These are phyloP conservation scores for Callosobruchus maculatus DNA, from an alignment of 2,888 invertebrate species.

Conservation along the genomic window DNA sequence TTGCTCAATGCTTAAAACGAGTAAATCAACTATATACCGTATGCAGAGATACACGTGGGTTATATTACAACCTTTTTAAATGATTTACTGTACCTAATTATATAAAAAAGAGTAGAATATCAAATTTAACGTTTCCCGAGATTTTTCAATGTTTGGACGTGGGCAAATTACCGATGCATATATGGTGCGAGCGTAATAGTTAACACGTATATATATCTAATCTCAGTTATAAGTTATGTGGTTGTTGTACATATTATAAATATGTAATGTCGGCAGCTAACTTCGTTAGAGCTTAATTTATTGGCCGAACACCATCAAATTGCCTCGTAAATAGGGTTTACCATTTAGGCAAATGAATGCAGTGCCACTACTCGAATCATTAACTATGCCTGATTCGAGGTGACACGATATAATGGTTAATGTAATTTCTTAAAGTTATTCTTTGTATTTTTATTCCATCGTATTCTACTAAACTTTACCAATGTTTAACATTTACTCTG, in stretches of 20 bases:
- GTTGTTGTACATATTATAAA: not conserved
- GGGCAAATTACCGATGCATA: not conserved
- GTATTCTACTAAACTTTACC: too few relatives aligned
- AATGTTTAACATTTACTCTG: too few relatives aligned
- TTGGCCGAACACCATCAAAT: not conserved
- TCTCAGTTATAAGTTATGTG: not conserved
- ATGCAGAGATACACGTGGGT: too few relatives aligned
- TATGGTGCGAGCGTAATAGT: not conserved
- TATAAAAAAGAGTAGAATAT: too few relatives aligned
- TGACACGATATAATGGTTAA: too few relatives aligned
- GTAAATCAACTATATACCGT: too few relatives aligned
- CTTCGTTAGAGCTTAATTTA: not conserved
- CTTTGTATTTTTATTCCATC: too few relatives aligned
- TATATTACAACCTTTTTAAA: too few relatives aligned
- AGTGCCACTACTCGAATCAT: not conserved
- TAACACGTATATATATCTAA: not conserved
- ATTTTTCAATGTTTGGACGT: not conserved
- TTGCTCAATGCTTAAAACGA: too few relatives aligned
- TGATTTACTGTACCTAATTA: too few relatives aligned
- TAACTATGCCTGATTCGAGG: too few relatives aligned
- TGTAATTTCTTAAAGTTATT: too few relatives aligned
- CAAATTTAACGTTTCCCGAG: not conserved
- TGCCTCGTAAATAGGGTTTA: not conserved
- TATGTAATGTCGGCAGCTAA: not conserved
- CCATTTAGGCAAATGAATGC: not conserved